Evolutionary conservation across 2,888 invertebrate species (phyloP).

Genomic region (Orthonychiurus folsomi): DNA sequence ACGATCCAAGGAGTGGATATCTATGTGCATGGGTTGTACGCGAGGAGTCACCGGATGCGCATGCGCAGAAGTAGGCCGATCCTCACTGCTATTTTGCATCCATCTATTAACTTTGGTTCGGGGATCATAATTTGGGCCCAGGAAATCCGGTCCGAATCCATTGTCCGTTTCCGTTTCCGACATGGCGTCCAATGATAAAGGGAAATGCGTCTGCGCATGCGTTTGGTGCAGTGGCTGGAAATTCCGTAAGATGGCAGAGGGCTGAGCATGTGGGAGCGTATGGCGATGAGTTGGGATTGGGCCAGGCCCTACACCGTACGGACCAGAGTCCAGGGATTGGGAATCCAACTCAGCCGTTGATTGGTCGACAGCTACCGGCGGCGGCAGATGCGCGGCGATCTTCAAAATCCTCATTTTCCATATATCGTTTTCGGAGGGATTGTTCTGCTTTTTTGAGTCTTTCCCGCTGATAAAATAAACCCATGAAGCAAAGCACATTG

Average conservation of each 20-base stretch:
- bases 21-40: slow-evolving; percentile 26
- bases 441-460: slow-evolving; percentile 34
- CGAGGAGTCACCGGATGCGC: slow-evolving; percentile 9
- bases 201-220: neutral
- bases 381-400: neutral
- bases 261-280: no score
- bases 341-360: slow-evolving; percentile 14
- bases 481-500: slow-evolving; percentile 37
- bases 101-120: slow-evolving; percentile 38
- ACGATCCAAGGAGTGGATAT: slow-evolving; percentile 23
- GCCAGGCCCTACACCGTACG: neutral
- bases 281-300: neutral
- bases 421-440: slow-evolving; percentile 22
- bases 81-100: slow-evolving; percentile 22
- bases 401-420: neutral
- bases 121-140: slow-evolving; percentile 37
- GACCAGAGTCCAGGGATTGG: slow-evolving; percentile 5
- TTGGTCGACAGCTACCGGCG: neutral
- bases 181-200: slow-evolving; percentile 26
- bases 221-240: no score
- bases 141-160: slow-evolving; percentile 38
- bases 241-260: no score
- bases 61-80: neutral
- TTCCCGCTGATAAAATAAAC: slow-evolving; percentile 36
- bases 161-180: slow-evolving; percentile 39